Base-by-base conservation (phyloP, 2,113 vertebrate species). In the Paraplagusia blochii region DNA sequence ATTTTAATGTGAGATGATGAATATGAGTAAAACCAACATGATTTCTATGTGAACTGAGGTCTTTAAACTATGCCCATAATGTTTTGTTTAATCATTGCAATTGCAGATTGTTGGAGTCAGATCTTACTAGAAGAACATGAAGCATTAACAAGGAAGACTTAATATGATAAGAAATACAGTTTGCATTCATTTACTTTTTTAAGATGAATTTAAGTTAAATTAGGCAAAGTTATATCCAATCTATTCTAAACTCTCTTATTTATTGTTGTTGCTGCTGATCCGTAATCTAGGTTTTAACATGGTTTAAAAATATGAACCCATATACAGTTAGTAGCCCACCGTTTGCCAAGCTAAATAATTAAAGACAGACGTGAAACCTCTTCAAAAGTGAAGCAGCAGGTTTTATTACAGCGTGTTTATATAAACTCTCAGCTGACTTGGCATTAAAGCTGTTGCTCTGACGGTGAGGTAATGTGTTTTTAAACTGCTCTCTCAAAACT, bases 291-390 rank as follows among this genome's bases (percentile, higher is more conserved):
- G 33, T 12, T 33, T 39, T 3, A 36, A 53, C 47, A 12, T 19
- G 39, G 38, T 56, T 45, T 14, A 43, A 36, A 56, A 47, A 44
- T 51, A 45, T 14, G 13, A 66, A 1, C 55, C 45, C 54, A 36
- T 44, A 34, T 39, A 11, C 50, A 47, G 60, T 69, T 57, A 66
- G 59, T 36, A 35, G 58, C 45, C 42, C 17, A 42, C 63, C 55
- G 63, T 74, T 72, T 66, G 44, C 53, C 53, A 51, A 39, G 40
- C 47, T 77, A 47, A 77, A 74, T 79, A 74, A 82, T 79, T 74
- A 57, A 77, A 74, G 36, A 57, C 66, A 58, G 46, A 44, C 33
- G 47, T 56, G 59, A 58, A 29, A 29, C 49, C 63, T 65, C 57
- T 53, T 53, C 35, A 48, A 22, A 53, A 44, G 29, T 56, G 38